These are phyloP conservation scores for Gallinago undulata DNA, from an alignment of 2,113 vertebrate genomes.

Conservation along the genomic window DNA sequence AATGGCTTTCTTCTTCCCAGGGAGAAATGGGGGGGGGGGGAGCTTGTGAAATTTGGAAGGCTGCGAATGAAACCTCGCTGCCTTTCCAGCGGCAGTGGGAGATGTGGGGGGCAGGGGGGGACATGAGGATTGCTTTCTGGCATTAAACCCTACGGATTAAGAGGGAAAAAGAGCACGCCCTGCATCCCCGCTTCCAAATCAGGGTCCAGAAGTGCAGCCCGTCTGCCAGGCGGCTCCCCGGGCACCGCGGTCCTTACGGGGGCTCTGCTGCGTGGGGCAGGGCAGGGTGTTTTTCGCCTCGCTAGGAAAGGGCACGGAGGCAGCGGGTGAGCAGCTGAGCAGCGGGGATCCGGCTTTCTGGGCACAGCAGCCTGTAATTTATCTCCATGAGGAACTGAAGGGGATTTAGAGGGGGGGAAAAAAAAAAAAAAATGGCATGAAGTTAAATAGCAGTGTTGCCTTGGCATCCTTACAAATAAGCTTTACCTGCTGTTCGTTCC, in stretches of 20 bases:
- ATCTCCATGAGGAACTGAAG: slow-evolving; percentile 29
- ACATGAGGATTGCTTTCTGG: not conserved
- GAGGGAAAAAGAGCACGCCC: fast-evolving
- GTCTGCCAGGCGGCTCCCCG: slow-evolving; percentile 9
- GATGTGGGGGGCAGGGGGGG: not conserved
- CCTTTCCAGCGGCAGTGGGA: not conserved
- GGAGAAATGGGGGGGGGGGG: not conserved
- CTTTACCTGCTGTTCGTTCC: slow-evolving; percentile 59
- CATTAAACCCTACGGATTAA: not conserved
- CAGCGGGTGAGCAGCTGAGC: not conserved
- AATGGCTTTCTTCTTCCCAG: slow-evolving; percentile 25
- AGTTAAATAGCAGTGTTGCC: slow-evolving; percentile 50
- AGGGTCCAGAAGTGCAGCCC: not conserved
- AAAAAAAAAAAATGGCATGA: slow-evolving; percentile 15
- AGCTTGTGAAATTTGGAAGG: not conserved
- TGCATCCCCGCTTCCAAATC: not conserved
- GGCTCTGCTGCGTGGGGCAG: not conserved
- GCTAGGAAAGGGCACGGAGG: slow-evolving; percentile 13
- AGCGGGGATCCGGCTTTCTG: not conserved
- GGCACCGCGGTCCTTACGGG: not conserved
- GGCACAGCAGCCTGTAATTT: slow-evolving; percentile 49
- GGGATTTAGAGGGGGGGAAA: slow-evolving; percentile 17
- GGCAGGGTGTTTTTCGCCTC: not conserved
- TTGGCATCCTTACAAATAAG: slow-evolving; percentile 47
- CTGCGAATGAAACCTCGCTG: not conserved